phyloP scores from a whole-genome alignment of 2,797 vertebrate genomes.

The Myiothlypis chrysogaster region DNA sequence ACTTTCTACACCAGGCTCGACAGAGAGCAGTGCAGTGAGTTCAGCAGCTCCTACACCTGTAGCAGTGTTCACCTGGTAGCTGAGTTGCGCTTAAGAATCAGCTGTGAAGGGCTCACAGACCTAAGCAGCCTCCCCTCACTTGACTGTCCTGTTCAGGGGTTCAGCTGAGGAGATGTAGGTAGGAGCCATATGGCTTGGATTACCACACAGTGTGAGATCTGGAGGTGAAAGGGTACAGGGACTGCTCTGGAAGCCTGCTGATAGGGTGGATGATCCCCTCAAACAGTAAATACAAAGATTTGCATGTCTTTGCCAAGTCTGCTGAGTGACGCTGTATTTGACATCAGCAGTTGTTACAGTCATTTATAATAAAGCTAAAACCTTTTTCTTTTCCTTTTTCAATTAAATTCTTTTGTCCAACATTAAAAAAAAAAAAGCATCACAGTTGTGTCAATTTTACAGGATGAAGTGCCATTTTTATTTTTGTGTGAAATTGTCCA shows the following conservation, averaged over 20 bases:
- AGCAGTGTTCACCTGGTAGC: background rate
- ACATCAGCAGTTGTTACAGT: background rate
- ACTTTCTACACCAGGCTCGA: background rate
- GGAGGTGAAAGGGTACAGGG: background rate
- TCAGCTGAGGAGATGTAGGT: background rate
- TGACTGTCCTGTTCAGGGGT: background rate
- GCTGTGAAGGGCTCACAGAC: background rate
- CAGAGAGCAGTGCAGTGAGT: background rate
- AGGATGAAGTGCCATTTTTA: background rate
- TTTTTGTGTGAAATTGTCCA: background rate
- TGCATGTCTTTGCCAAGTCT: background rate
- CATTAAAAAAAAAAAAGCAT: background rate
- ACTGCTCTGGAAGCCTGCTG: background rate
- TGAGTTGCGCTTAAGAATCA: background rate
- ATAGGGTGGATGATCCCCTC: background rate
- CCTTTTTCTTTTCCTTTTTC: background rate
- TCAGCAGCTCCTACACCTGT: background rate
- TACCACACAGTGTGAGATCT: background rate
- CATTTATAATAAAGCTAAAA: background rate
- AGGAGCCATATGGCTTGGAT: conserved; percentile 28
- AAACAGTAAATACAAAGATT: background rate
- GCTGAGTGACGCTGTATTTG: background rate
- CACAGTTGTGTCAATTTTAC: background rate
- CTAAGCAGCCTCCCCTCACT: background rate
- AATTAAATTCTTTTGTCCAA: background rate